Conservation (phyloP, 2,797 vertebrate species). For the Sarcophilus harrisii region DNA sequence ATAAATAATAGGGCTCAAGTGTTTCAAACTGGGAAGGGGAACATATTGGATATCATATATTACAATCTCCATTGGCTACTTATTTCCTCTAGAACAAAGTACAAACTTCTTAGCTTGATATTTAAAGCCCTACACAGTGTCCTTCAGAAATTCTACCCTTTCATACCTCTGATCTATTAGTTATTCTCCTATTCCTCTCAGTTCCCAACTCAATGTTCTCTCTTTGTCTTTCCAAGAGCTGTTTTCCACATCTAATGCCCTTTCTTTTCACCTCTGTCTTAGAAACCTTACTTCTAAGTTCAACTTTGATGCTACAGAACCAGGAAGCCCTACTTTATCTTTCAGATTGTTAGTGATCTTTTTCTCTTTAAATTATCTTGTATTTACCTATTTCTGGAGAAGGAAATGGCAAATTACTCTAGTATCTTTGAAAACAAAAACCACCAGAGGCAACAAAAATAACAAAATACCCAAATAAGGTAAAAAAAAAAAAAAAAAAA, state of each 20-base stretch:
- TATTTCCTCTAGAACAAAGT: not conserved
- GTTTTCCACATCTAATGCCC: not conserved
- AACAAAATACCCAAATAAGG: not conserved
- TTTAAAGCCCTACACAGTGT: not conserved
- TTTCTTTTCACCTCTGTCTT: not conserved
- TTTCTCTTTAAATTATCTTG: not conserved
- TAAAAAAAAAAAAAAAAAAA: rapidly evolving
- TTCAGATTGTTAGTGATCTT: not conserved
- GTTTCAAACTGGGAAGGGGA: not conserved
- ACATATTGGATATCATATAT: not conserved
- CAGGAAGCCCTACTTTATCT: not conserved
- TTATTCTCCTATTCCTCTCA: not conserved
- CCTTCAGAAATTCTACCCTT: not conserved
- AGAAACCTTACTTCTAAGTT: not conserved
- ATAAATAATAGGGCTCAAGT: not conserved
- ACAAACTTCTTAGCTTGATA: not conserved
- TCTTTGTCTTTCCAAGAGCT: not conserved
- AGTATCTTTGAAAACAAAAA: not conserved
- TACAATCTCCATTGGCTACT: not conserved
- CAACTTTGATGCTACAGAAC: not conserved
- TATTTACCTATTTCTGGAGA: not conserved
- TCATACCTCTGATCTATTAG: not conserved
- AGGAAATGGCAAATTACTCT: not conserved
- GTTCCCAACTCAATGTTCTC: not conserved
- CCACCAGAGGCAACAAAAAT: not conserved